Conservation (phyloP, 2,888 invertebrate species). For the Coelinius sp. region DNA sequence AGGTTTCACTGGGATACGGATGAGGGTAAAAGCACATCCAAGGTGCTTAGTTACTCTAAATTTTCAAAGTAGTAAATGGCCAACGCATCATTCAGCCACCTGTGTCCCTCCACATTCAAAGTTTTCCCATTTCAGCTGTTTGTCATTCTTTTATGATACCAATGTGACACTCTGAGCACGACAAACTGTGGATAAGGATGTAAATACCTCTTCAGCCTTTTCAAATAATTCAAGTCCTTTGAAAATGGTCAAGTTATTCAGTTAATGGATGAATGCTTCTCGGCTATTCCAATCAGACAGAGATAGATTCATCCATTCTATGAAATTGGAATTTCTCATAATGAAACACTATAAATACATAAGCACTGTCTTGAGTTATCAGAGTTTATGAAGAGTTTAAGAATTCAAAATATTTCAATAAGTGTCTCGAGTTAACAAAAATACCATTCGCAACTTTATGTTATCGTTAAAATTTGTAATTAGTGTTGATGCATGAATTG, state of each 20-base stretch:
- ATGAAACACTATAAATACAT: neutral
- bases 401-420: neutral
- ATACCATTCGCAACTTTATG: neutral
- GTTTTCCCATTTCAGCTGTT: constrained; percentile 48
- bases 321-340: neutral
- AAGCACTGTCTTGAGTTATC: neutral
- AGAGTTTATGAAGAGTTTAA: neutral
- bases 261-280: neutral
- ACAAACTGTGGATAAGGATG: neutral
- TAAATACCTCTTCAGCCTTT: neutral
- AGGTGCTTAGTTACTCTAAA: constrained; percentile 55
- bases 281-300: neutral
- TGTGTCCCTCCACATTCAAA: constrained; percentile 45
- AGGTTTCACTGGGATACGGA: constrained; percentile 28
- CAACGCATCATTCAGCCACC: constrained; percentile 51
- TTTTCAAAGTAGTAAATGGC: constrained; percentile 53
- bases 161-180: constrained; percentile 2
- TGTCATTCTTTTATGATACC: constrained; percentile 34
- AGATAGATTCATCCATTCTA: neutral
- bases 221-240: neutral
- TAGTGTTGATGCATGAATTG: neutral
- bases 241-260: neutral
- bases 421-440: neutral
- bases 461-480: neutral
- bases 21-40: constrained; percentile 24